These are phyloP conservation scores for Petrolisthes cinctipes DNA, from an alignment of 2,888 invertebrate genomes.

Conservation along the genomic window DNA sequence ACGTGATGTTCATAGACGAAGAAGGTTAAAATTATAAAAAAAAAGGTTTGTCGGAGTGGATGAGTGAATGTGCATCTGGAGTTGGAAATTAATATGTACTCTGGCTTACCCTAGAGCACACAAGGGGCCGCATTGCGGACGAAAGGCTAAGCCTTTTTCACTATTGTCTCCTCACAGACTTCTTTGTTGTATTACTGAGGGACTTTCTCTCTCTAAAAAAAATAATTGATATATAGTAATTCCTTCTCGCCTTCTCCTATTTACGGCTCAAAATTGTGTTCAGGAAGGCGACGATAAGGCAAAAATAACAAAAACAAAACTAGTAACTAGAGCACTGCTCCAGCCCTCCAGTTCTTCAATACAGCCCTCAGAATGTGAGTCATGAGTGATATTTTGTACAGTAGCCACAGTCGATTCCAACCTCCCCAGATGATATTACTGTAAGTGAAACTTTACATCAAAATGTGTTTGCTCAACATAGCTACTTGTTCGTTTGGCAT, in stretches of 20 bases:
- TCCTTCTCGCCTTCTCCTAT: no score
- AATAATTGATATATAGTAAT: background rate
- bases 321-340: constrained; percentile 10
- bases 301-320: background rate
- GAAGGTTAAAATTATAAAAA: constrained; percentile 47
- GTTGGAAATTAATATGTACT: constrained; percentile 28
- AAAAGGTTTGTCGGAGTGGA: constrained; percentile 50
- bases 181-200: constrained; percentile 13
- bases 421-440: constrained; percentile 59
- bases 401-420: constrained; percentile 55
- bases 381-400: constrained; percentile 59
- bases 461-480: constrained; percentile 63
- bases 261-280: constrained; percentile 1
- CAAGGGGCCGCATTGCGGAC: constrained; percentile 52
- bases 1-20: constrained; percentile 60
- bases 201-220: background rate
- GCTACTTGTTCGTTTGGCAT: constrained; percentile 61
- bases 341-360: constrained; percentile 48
- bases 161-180: constrained; percentile 2
- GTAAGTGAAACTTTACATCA: constrained; percentile 61
- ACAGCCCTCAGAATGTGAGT: constrained; percentile 52
- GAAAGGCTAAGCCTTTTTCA: constrained; percentile 22
- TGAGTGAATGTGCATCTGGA: constrained; percentile 46
- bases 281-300: background rate
- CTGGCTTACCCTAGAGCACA: constrained; percentile 36